phyloP scores from a whole-genome alignment of 2,888 invertebrate species.

The Diaphora mendica region DNA sequence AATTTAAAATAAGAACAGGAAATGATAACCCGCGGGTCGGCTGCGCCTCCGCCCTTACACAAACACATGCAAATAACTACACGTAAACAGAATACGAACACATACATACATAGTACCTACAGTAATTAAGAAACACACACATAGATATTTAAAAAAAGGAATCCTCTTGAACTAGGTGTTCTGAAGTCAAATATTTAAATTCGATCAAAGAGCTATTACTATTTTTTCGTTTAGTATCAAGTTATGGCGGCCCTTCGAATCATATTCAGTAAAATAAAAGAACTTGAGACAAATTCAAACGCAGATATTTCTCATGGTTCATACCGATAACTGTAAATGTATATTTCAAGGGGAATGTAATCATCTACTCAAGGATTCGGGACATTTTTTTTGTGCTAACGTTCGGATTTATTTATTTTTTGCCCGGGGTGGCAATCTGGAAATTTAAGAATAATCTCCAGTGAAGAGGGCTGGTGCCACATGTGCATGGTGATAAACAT shows the following conservation, averaged over 20 bases:
- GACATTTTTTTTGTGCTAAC: conserved; percentile 76
- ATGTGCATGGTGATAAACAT: conserved; percentile 85
- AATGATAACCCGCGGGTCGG: conserved; percentile 85
- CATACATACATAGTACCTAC: conserved; percentile 47
- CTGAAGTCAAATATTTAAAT: neutral
- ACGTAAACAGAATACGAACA: conserved; percentile 51
- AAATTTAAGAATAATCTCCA: conserved; percentile 83
- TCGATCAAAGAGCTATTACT: neutral
- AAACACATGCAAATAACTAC: conserved; percentile 60
- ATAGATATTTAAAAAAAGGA: conserved; percentile 10
- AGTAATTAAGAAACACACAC: conserved; percentile 58
- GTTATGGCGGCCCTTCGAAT: no score
- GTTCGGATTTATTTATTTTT: conserved; percentile 85
- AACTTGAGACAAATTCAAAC: neutral
- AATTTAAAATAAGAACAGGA: conserved; percentile 85
- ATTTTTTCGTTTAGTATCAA: neutral
- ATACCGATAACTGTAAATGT: conserved; percentile 75
- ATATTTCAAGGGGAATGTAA: conserved; percentile 81
- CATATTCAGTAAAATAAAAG: neutral
- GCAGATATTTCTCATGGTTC: conserved; percentile 33
- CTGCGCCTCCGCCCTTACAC: conserved; percentile 66
- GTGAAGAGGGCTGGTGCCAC: conserved; percentile 78
- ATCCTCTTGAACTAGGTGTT: neutral
- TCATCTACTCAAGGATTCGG: conserved; percentile 76
- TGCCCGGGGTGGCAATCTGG: conserved; percentile 86